Evolutionary conservation across 2,797 vertebrate genomes (phyloP).

Genomic region (Staurois parvus): DNA sequence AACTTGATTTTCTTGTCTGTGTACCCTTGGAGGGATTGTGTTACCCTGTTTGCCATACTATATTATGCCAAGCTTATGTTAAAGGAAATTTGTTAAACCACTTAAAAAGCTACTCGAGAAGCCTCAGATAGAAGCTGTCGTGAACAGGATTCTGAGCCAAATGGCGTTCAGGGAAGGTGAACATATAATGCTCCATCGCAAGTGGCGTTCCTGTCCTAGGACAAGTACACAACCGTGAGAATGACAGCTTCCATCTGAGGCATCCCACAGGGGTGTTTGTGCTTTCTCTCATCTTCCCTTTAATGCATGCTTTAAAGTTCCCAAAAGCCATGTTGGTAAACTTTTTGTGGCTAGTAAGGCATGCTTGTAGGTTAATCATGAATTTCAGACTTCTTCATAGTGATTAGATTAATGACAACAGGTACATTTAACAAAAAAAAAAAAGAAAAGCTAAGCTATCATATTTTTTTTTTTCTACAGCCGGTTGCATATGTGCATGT

Average conservation of each 20-base stretch:
- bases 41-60: constrained; percentile 12
- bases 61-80: neutral
- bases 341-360: too few relatives aligned
- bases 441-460: too few relatives aligned
- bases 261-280: neutral
- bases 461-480: too few relatives aligned
- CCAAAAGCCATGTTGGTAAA: too few relatives aligned
- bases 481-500: too few relatives aligned
- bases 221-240: neutral
- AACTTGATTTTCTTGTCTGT: constrained; percentile 24
- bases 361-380: too few relatives aligned
- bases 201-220: neutral
- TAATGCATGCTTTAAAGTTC: too few relatives aligned
- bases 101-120: too few relatives aligned
- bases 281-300: neutral
- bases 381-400: too few relatives aligned
- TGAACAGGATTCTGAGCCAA: neutral
- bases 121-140: too few relatives aligned
- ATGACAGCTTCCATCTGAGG: neutral
- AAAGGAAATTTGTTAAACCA: neutral
- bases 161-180: neutral
- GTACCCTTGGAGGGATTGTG: constrained; percentile 3
- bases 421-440: neutral
- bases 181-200: neutral
- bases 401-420: neutral